Conservation (phyloP, 2,797 vertebrate species). For the Ctenochaetus hawaiiensis region DNA sequence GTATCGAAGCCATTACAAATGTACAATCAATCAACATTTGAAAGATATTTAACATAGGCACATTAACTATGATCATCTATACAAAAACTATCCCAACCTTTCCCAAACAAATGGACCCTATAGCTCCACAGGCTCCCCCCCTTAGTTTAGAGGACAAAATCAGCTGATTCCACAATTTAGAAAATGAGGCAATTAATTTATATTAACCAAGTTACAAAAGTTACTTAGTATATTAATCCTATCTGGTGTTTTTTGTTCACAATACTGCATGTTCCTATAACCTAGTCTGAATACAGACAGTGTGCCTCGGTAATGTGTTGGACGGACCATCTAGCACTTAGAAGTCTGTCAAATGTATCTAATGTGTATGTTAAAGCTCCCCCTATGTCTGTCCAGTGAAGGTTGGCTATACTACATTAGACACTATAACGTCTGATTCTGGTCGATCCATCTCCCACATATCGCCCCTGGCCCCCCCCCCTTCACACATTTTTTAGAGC, state of each 20-base stretch:
- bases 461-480: not conserved
- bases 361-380: not conserved
- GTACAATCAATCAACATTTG: not conserved
- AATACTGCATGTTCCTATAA: not conserved
- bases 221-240: not conserved
- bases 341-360: not conserved
- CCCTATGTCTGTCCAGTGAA: not conserved
- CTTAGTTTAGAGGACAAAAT: not conserved
- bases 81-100: not conserved
- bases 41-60: not conserved
- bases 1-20: not conserved
- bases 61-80: not conserved
- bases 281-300: slow-evolving; percentile 3
- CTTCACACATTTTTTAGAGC: slow-evolving; percentile 65
- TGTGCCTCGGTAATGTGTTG: not conserved
- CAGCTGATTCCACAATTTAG: not conserved
- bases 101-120: not conserved
- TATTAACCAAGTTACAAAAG: not conserved
- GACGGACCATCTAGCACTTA: not conserved
- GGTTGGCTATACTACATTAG: not conserved
- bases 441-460: slow-evolving; percentile 27
- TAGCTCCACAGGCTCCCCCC: not conserved
- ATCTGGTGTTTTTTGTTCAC: not conserved
- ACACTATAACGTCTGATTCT: not conserved
- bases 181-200: not conserved